These are phyloP conservation scores for Agriopis marginaria DNA, from an alignment of 2,888 invertebrate species.

Conservation along the genomic window DNA sequence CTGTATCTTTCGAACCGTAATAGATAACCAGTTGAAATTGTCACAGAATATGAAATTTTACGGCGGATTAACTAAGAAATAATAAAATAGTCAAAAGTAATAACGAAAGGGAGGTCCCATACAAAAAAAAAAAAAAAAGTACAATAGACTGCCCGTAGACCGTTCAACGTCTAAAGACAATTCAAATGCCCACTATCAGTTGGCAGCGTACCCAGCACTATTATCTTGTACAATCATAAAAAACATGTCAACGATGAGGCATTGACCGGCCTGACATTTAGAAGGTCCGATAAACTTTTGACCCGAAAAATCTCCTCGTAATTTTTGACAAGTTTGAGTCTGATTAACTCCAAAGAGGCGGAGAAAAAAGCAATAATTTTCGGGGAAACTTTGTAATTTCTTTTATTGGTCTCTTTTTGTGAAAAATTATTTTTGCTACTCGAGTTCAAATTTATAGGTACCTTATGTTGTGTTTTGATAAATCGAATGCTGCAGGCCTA, in stretches of 20 bases:
- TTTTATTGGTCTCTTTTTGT: constrained; percentile 21
- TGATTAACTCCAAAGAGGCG: constrained; percentile 26
- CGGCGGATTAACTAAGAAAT: no score
- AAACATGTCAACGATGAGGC: background rate
- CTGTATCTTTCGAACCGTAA: no score
- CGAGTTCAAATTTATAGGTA: background rate
- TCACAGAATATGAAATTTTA: no score
- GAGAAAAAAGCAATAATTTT: constrained; percentile 23
- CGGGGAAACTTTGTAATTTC: constrained; percentile 19
- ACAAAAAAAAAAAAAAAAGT: no score
- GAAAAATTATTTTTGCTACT: constrained; percentile 1
- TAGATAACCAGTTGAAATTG: no score
- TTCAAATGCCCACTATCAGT: no score
- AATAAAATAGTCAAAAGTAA: no score
- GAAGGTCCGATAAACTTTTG: background rate
- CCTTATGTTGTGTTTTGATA: background rate
- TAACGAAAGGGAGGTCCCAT: no score
- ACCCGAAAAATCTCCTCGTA: constrained; percentile 3
- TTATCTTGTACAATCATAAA: background rate
- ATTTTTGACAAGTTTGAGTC: constrained; percentile 21
- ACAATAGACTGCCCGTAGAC: no score
- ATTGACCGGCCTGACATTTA: constrained; percentile 14
- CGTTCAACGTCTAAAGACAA: no score
- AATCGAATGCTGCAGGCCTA: background rate
- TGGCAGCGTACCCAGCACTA: no score